Conservation (phyloP, 2,797 vertebrate genomes). For the Poecilia wingei region DNA sequence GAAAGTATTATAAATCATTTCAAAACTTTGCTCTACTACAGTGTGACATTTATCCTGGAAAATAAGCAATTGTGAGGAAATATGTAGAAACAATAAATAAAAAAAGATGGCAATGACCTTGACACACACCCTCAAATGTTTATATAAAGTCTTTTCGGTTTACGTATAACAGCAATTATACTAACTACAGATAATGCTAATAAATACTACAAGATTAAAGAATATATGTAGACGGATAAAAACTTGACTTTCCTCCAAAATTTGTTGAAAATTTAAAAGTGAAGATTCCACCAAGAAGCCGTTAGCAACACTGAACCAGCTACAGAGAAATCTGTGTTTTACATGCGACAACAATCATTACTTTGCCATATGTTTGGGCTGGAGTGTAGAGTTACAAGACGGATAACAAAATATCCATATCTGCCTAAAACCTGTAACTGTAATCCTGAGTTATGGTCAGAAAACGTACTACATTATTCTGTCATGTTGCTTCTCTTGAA, state of each 20-base stretch:
- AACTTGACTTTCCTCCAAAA: background rate
- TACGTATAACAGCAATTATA: background rate
- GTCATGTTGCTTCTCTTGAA: background rate
- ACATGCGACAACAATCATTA: background rate
- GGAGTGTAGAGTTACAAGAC: background rate
- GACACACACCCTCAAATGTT: background rate
- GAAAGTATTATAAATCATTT: background rate
- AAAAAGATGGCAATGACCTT: background rate
- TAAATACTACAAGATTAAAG: background rate
- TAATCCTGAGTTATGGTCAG: background rate
- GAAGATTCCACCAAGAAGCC: background rate
- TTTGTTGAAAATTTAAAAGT: background rate
- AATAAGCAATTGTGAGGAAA: background rate
- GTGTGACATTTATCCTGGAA: background rate
- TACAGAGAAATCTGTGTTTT: background rate
- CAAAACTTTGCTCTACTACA: background rate
- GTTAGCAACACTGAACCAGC: background rate
- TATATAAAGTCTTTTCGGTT: background rate
- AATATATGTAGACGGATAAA: background rate
- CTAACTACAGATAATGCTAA: background rate
- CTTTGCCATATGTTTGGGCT: background rate
- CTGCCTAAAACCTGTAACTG: background rate
- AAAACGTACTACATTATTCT: background rate
- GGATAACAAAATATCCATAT: background rate
- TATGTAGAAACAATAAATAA: background rate